Base-by-base conservation (phyloP, 2,888 invertebrate species). In the Ferrisia virgata region DNA sequence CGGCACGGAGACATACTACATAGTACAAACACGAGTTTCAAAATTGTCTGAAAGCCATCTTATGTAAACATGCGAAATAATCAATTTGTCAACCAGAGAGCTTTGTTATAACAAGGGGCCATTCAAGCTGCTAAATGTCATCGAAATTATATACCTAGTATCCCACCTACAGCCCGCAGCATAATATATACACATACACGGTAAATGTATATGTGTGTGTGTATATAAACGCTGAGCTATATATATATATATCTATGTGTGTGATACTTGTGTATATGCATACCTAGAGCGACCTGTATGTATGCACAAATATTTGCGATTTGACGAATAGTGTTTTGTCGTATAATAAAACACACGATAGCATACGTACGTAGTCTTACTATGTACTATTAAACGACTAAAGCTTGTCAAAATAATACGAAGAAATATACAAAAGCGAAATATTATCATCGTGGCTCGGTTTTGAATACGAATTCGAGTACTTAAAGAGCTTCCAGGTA, bases 21-120 rank as follows among this genome's bases (percentile, higher is more conserved):
- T n/a, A n/a, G n/a, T n/a, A n/a, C n/a, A n/a, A n/a, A 11, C 9
- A 9, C 25, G 18, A n/a, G 53, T 53, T 53, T 39, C 31, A 47
- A 80, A 80, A 80, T 18, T 80, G 47, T 47, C 47, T 6, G 47
- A 80, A 80, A 80, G 31, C 25, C 31, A 80, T 53, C 80, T 80
- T 31, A 47, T 47, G 80, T 53, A 47, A 80, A 80, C 53, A 47
- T 47, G 31, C 31, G 22, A 31, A 43, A 25, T 47, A 47, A 80
- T 80, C 80, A 80, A 80, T 80, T 80, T 80, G 25, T 80, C 80
- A 80, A 18, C 79, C 11, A 28, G 72, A 79, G 22, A 80, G 53
- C 25, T 31, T 47, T 36, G 72, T 72, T 72, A 72, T 36, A n/a
- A n/a, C n/a, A 36, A 36, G 36, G 72, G 28, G 28, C 72, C 72